These are phyloP conservation scores for Pogonocherus hispidulus DNA, from an alignment of 2,888 invertebrate species.

Conservation along the genomic window DNA sequence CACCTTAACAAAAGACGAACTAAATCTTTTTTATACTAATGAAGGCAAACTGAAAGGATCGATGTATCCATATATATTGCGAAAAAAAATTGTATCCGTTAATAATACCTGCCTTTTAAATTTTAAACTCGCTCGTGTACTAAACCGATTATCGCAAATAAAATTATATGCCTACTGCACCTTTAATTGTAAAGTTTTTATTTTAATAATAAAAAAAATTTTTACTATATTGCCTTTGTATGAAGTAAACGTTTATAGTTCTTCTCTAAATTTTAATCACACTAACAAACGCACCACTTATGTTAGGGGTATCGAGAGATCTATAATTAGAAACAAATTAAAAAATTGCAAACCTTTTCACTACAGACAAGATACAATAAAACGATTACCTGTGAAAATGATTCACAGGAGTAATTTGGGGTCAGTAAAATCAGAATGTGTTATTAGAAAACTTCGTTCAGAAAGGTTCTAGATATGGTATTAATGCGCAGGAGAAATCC, in stretches of 20 bases:
- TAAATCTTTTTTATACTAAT: not conserved
- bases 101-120: not conserved
- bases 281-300: not conserved
- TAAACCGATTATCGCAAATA: not conserved
- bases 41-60: not conserved
- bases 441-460: not conserved
- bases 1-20: not conserved
- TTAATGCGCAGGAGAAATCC: not conserved
- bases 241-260: not conserved
- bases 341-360: not conserved
- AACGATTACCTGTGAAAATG: not conserved
- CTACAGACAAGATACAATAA: not conserved
- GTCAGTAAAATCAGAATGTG: not conserved
- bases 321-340: not conserved
- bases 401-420: not conserved
- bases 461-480: not conserved
- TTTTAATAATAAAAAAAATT: not conserved
- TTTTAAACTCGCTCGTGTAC: not conserved
- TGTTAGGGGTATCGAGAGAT: not conserved
- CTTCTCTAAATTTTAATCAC: not conserved
- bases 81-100: not conserved
- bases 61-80: not conserved
- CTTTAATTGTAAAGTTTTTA: slow-evolving; percentile 1
- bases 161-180: not conserved
- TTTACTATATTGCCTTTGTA: not conserved